Evolutionary conservation across 2,797 vertebrate species (phyloP).

Genomic region (Chelon auratus): DNA sequence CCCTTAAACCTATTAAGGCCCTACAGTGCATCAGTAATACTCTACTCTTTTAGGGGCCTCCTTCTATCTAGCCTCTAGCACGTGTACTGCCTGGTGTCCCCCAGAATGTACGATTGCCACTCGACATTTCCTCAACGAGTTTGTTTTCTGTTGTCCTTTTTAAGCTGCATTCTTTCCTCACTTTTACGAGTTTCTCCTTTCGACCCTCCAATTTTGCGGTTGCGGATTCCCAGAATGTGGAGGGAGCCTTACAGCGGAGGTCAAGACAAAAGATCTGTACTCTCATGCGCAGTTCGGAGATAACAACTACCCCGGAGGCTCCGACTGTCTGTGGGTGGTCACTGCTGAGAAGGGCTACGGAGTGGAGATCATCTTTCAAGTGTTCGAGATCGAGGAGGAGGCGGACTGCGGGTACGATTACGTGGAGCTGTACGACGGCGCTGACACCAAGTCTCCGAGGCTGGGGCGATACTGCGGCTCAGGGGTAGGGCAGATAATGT

Average conservation of each 20-base stretch:
- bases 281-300: constrained; percentile 98
- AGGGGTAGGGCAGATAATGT: constrained; percentile 83
- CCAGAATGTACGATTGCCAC: too few relatives aligned
- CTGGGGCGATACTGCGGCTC: constrained; percentile 96
- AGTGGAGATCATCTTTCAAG: constrained; percentile 96
- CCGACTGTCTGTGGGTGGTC: constrained; percentile 95
- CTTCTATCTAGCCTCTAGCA: too few relatives aligned
- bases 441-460: constrained; percentile 90
- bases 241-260: constrained; percentile 91
- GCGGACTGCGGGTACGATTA: constrained; percentile 95
- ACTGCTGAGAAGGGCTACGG: constrained; percentile 95
- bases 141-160: constrained; percentile 36
- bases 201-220: constrained; percentile 79
- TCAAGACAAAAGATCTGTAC: constrained; percentile 95
- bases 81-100: too few relatives aligned
- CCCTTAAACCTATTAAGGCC: too few relatives aligned
- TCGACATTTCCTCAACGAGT: constrained; percentile 10
- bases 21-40: too few relatives aligned
- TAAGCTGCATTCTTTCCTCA: constrained; percentile 55
- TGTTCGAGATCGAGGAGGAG: constrained; percentile 97
- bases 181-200: constrained; percentile 66
- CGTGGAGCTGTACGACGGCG: constrained; percentile 95
- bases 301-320: constrained; percentile 92
- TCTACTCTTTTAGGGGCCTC: too few relatives aligned
- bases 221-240: constrained; percentile 90